Evolutionary conservation across 2,888 invertebrate genomes (phyloP).

Genomic region (Drosophila nigricruria): DNA sequence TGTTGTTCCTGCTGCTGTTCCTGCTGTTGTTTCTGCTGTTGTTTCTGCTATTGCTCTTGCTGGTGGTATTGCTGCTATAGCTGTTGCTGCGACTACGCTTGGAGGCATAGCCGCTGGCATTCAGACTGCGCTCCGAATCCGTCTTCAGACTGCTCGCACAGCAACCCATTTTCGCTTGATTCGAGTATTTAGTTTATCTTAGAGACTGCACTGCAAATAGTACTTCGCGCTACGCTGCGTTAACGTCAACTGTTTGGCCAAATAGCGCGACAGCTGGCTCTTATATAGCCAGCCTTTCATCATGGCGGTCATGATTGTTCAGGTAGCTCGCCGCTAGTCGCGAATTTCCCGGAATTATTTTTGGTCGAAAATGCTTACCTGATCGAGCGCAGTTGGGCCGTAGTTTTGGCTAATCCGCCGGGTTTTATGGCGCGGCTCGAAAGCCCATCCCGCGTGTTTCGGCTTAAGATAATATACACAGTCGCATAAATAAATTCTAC

Average conservation of each 20-base stretch:
- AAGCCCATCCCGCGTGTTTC: conserved; percentile 41
- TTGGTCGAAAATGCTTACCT: conserved; percentile 35
- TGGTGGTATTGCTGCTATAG: conserved; percentile 3
- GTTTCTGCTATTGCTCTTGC: too few relatives aligned
- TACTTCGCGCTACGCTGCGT: conserved; percentile 7
- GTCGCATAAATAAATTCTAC: not conserved
- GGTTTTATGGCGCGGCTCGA: conserved; percentile 29
- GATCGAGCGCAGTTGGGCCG: conserved; percentile 14
- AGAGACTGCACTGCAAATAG: conserved; percentile 4
- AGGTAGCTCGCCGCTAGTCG: conserved; percentile 39
- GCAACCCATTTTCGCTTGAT: conserved; percentile 72
- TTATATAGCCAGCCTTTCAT: conserved; percentile 49
- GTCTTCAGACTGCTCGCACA: conserved; percentile 66
- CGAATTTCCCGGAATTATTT: conserved; percentile 41
- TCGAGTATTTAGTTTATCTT: not conserved
- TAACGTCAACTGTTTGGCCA: conserved; percentile 48
- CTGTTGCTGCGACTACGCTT: conserved; percentile 35
- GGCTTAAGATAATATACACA: conserved; percentile 26
- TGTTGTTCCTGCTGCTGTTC: conserved; percentile 43
- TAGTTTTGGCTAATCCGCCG: conserved; percentile 48
- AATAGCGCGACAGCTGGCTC: conserved; percentile 17
- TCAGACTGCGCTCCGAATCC: conserved; percentile 28
- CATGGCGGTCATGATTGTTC: not conserved
- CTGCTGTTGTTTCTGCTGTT: conserved; percentile 8
- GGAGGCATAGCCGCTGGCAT: conserved; percentile 26